These are phyloP conservation scores for Corythoichthys haematopterus DNA, from an alignment of 2,113 vertebrate species.

Conservation along the genomic window DNA sequence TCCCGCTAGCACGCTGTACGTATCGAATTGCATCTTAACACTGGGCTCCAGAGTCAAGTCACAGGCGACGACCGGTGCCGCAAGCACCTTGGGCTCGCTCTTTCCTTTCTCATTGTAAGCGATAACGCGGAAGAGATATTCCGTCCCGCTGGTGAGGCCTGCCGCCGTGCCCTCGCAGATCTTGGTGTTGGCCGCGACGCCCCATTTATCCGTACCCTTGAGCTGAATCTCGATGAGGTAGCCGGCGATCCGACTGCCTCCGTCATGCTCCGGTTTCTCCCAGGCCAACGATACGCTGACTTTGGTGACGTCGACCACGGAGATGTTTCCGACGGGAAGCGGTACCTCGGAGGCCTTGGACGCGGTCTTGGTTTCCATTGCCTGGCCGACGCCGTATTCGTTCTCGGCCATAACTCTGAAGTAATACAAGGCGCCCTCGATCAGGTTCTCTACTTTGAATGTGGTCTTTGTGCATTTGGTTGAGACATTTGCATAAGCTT, in stretches of 20 bases:
- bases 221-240: conserved; percentile 95
- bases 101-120: conserved; percentile 96
- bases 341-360: conserved; percentile 94
- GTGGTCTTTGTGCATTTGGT: conserved; percentile 87
- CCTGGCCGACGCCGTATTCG: conserved; percentile 88
- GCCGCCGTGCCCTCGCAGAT: conserved; percentile 83
- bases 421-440: conserved; percentile 92
- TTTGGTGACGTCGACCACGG: conserved; percentile 89
- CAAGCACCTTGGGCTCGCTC: conserved; percentile 89
- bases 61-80: conserved; percentile 85
- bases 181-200: conserved; percentile 83
- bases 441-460: conserved; percentile 88
- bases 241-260: conserved; percentile 90
- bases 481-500: conserved; percentile 91
- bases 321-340: conserved; percentile 86
- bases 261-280: conserved; percentile 97
- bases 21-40: conserved; percentile 85
- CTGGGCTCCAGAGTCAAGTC: conserved; percentile 88
- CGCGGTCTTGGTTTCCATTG: conserved; percentile 84
- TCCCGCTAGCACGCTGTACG: conserved; percentile 88
- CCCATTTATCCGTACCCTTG: conserved; percentile 93
- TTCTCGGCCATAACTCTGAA: conserved; percentile 99
- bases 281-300: conserved; percentile 82
- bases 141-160: conserved; percentile 84
- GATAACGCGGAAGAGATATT: conserved; percentile 86